Percentiles rank a stretch among this genome's conserved stretches.
These are phyloP conservation scores for Trachymyrmex cornetzi DNA, from an alignment of 1,140 invertebrate genomes.

Conservation along the genomic window DNA sequence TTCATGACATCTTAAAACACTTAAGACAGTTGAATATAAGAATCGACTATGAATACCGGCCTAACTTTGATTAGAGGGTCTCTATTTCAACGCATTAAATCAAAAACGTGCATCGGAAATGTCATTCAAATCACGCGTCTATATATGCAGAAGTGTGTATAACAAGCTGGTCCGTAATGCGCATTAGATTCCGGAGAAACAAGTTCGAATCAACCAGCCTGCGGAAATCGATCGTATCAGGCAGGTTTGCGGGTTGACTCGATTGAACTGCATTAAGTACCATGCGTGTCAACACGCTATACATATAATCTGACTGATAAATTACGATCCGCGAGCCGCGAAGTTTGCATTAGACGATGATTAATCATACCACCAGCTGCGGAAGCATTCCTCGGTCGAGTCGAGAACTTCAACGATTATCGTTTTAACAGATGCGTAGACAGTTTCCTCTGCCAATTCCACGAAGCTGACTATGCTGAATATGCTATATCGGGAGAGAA, in stretches of 20 bases:
- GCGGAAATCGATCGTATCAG: slow-evolving; percentile 66
- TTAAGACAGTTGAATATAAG: too few relatives aligned
- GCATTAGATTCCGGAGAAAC: slow-evolving; percentile 38
- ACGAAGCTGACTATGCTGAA: neutral
- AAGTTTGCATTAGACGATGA: slow-evolving; percentile 47
- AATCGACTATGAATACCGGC: too few relatives aligned
- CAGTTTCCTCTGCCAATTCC: neutral
- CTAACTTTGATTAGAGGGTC: too few relatives aligned
- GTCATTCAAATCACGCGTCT: neutral
- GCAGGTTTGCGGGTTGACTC: slow-evolving; percentile 54
- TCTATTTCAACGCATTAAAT: neutral
- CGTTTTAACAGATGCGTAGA: slow-evolving; percentile 43
- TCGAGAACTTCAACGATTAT: slow-evolving; percentile 7
- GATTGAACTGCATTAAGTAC: slow-evolving; percentile 72
- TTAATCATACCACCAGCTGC: slow-evolving; percentile 13
- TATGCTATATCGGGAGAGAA: neutral
- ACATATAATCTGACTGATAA: slow-evolving; percentile 49
- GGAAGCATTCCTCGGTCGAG: neutral
- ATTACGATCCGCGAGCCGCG: slow-evolving; percentile 38
- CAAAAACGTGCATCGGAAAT: neutral
- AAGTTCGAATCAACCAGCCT: neutral
- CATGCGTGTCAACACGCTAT: slow-evolving; percentile 65
- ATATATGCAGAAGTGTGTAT: slow-evolving; percentile 18
- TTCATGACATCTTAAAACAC: too few relatives aligned
- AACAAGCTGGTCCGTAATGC: neutral